These are phyloP conservation scores for Avahi laniger DNA, from an alignment of 2,797 vertebrate species.

Conservation along the genomic window DNA sequence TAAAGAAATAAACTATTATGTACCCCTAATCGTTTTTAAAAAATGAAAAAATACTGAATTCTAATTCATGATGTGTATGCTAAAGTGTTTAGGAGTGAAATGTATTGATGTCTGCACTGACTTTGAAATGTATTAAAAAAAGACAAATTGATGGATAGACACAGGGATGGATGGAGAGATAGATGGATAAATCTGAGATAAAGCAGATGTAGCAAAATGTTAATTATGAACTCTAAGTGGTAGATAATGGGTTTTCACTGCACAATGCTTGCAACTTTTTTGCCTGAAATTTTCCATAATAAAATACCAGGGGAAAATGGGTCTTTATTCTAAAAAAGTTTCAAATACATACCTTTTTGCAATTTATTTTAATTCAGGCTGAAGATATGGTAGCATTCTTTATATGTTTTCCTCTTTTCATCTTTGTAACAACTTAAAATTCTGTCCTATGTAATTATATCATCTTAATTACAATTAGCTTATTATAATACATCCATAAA, in stretches of 20 bases:
- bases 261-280: conserved; percentile 8
- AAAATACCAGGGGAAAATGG: background rate
- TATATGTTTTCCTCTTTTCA: background rate
- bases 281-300: conserved; percentile 10
- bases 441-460: background rate
- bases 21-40: background rate
- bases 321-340: conserved; percentile 25
- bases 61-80: background rate
- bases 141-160: background rate
- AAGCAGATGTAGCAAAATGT: background rate
- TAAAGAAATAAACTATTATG: background rate
- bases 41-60: background rate
- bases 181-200: background rate
- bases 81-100: conserved; percentile 4
- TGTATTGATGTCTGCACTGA: background rate
- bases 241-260: background rate
- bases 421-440: conserved; percentile 18
- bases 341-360: background rate
- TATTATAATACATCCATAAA: background rate
- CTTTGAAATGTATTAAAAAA: conserved; percentile 26
- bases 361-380: background rate
- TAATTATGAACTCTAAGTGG: background rate
- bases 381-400: background rate
- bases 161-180: background rate
- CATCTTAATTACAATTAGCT: background rate